phyloP scores from a whole-genome alignment of 1,140 invertebrate genomes.

The Brachionus koreanus region DNA sequence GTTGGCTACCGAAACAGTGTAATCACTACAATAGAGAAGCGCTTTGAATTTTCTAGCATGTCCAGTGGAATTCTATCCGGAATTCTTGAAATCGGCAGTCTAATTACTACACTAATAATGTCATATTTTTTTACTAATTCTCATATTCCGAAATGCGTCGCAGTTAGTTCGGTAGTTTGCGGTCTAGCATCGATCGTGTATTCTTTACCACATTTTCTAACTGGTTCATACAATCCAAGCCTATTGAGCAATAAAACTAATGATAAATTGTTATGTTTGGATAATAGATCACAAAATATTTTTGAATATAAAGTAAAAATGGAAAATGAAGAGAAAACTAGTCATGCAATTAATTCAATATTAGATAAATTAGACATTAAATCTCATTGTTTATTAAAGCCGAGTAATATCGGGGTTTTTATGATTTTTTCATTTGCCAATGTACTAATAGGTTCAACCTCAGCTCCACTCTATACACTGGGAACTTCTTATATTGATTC shows the following conservation, averaged over 20 bases:
- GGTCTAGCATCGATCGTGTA: conserved; percentile 80
- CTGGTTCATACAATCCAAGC: conserved; percentile 56
- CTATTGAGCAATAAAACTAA: conserved; percentile 57
- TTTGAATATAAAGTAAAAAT: background rate
- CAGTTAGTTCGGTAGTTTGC: conserved; percentile 79
- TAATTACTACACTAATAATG: conserved; percentile 87
- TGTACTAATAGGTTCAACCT: conserved; percentile 61
- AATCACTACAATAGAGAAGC: conserved; percentile 91
- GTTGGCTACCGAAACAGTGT: conserved; percentile 83
- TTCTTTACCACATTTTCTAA: conserved; percentile 64
- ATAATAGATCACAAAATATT: background rate
- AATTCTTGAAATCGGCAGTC: conserved; percentile 90
- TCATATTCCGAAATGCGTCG: conserved; percentile 91
- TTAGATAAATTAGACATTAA: conserved; percentile 50
- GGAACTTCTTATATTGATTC: conserved; percentile 64
- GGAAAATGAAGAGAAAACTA: background rate
- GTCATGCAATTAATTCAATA: conserved; percentile 48
- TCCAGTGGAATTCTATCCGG: conserved; percentile 85
- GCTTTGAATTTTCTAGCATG: conserved; percentile 88
- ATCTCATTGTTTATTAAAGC: conserved; percentile 40
- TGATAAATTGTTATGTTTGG: conserved; percentile 49
- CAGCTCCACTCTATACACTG: conserved; percentile 62
- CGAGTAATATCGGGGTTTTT: conserved; percentile 57
- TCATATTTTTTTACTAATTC: conserved; percentile 88
- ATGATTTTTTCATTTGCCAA: conserved; percentile 61